A percentile compares a stretch with the other conserved stretches of the same genome.
Conservation (phyloP, 2,888 invertebrate species). For the Spialia ferax region DNA sequence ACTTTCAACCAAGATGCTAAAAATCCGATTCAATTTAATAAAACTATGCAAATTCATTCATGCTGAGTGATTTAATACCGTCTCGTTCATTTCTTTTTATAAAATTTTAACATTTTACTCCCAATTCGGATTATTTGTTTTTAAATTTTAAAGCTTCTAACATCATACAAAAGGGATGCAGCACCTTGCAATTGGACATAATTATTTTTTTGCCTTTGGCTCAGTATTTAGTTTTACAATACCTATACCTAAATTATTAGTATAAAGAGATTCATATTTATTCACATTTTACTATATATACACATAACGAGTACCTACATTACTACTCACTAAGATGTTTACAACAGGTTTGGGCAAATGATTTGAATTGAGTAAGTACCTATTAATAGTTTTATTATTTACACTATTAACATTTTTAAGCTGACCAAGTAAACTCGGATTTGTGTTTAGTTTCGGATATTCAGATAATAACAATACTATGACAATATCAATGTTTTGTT, state of each 20-base stretch:
- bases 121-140: constrained; percentile 66
- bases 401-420: constrained; percentile 55
- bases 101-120: constrained; percentile 51
- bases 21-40: background rate
- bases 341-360: constrained; percentile 47
- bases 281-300: constrained; percentile 57
- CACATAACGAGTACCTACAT: constrained; percentile 53
- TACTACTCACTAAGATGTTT: constrained; percentile 49
- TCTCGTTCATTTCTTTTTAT: constrained; percentile 12
- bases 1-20: constrained; percentile 36
- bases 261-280: constrained; percentile 67
- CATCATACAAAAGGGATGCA: constrained; percentile 69
- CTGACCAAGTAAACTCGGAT: constrained; percentile 11
- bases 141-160: constrained; percentile 72
- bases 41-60: background rate
- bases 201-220: constrained; percentile 78
- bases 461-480: background rate
- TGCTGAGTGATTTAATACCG: background rate
- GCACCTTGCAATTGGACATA: constrained; percentile 77
- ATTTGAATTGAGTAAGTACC: constrained; percentile 62
- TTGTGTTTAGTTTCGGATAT: background rate
- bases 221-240: constrained; percentile 62
- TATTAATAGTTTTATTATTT: constrained; percentile 52
- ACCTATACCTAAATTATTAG: constrained; percentile 46
- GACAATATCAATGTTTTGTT: too few relatives aligned